A percentile compares a stretch with the other conserved stretches of the same genome.
Evolutionary conservation across 2,113 vertebrate species (phyloP).

Genomic region (Chascanopsetta lugubris): DNA sequence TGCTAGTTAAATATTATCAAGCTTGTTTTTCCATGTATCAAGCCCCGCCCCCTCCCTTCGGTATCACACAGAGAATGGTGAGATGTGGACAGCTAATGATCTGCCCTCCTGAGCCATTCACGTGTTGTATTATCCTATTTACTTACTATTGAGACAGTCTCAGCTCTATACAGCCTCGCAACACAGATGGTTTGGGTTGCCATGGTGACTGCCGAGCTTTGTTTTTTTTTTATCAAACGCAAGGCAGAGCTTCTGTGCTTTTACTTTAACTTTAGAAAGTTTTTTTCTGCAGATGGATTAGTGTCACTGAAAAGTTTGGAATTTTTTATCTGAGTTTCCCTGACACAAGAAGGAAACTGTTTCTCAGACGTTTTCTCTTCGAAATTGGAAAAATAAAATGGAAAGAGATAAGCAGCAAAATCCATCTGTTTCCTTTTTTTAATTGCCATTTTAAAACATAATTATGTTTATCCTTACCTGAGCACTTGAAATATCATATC

Average conservation of each 20-base stretch:
- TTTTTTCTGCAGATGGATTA: constrained; percentile 10
- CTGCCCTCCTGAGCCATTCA: constrained; percentile 72
- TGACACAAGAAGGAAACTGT: neutral
- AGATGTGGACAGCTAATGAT: constrained; percentile 73
- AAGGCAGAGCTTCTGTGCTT: constrained; percentile 37
- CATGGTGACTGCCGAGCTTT: constrained; percentile 52
- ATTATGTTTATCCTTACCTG: neutral
- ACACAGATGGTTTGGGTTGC: constrained; percentile 71
- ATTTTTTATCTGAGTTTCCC: neutral
- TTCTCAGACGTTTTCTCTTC: neutral
- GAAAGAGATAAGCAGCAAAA: neutral
- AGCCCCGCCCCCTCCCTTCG: constrained; percentile 41
- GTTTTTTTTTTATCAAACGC: constrained; percentile 48
- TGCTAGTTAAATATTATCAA: constrained; percentile 82
- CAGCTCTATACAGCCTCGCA: constrained; percentile 47
- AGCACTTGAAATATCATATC: neutral
- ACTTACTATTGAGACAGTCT: constrained; percentile 66
- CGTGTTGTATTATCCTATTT: constrained; percentile 70
- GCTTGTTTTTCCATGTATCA: constrained; percentile 66
- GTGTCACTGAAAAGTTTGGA: constrained; percentile 7
- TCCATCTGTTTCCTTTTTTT: neutral
- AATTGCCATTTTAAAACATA: neutral
- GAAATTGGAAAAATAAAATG: neutral
- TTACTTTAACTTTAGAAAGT: constrained; percentile 4
- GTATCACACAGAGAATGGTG: constrained; percentile 65